Base-by-base conservation (phyloP, 2,888 invertebrate species). In the Synergus laeviventris region DNA sequence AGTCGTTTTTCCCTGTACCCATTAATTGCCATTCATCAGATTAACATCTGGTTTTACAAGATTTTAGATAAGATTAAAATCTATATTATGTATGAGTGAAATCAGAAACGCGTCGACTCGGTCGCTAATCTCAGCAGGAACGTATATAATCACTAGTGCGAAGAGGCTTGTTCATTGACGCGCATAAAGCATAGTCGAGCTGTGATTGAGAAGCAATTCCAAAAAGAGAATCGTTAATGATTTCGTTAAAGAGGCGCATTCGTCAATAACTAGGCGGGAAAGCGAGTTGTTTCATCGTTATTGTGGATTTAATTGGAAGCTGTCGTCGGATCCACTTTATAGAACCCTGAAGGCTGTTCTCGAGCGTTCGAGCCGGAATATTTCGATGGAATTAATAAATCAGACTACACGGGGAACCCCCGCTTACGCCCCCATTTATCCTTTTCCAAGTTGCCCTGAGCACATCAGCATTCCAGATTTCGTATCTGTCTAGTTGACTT, bases 361-460 rank as follows among this genome's bases (percentile, higher is more conserved):
- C 21, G 56, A 21, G 1, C 12, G 12, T 56, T 56, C 21, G 24
- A 56, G 56, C 21, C 3, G 18, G 56, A 49, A 31, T 56, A 74
- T n/a, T 62, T 66, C 38, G 61, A 76, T 64, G 64, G 81, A 86
- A 86, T 86, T 85, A 86, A 86, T 86, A 85, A 86, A 86, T 86
- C 82, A 84, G 74, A 42, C 38, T 12, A 36, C 60, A 11, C 14
- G 21, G 21, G 21, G 56, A 18, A 56, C 56, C 56, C 21, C 21
- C 21, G n/a, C 56, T 11, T 14, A 56, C 56, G 14, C 21, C 12
- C 21, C 14, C 56, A 56, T 21, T 56, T 56, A 12, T 56, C 11
- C 18, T 56, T 56, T 56, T 24, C 4, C 21, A 56, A 14, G 21
- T 56, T 56, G 18, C 56, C 56, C 1, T 18, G 56, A 18, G 56